These are phyloP conservation scores for Sarotherodon lohbergeri DNA, from an alignment of 2,113 vertebrate species.

Conservation along the genomic window DNA sequence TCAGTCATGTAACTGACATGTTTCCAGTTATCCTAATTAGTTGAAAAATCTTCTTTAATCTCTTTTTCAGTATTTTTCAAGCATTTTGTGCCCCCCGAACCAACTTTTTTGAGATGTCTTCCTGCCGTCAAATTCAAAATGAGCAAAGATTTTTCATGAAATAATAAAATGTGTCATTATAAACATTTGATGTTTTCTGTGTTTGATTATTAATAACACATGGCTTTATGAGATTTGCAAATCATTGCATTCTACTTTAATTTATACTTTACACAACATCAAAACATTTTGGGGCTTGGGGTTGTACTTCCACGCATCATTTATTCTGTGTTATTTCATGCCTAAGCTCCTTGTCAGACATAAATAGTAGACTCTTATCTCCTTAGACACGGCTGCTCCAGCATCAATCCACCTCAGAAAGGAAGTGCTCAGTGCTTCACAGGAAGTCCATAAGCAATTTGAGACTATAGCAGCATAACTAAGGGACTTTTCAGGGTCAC, in stretches of 20 bases:
- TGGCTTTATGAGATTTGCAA: neutral
- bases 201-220: neutral
- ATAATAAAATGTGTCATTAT: neutral
- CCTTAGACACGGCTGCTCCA: neutral
- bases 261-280: neutral
- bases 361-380: neutral
- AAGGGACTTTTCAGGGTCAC: neutral
- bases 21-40: neutral
- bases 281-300: neutral
- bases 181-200: neutral
- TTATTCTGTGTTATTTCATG: neutral
- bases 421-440: neutral
- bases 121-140: neutral
- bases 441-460: neutral
- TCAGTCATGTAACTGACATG: neutral
- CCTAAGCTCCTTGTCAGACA: neutral
- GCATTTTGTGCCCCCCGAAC: neutral
- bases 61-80: neutral
- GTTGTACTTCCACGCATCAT: neutral
- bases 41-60: neutral
- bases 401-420: neutral
- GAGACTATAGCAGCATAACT: neutral
- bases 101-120: neutral
- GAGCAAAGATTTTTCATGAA: neutral
- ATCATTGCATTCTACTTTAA: neutral